A percentile compares a stretch with the other conserved stretches of the same genome.
Evolutionary conservation across 2,797 vertebrate species (phyloP).

Genomic region (Rhincodon typus): DNA sequence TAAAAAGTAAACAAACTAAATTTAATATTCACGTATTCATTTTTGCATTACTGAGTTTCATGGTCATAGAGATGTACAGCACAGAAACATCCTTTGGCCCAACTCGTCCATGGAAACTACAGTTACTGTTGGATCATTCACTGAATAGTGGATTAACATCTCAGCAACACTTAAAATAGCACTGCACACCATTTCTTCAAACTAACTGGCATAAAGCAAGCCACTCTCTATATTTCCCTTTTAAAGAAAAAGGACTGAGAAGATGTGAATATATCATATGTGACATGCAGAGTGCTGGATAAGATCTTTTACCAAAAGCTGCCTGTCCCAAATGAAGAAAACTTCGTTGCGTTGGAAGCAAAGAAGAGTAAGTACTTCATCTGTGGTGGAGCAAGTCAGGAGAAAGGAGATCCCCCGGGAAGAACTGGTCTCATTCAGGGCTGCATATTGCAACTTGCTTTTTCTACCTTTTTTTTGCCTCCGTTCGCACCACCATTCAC

Average conservation of each 20-base stretch:
- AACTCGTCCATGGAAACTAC: no score
- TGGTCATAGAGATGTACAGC: background rate
- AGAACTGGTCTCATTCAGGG: background rate
- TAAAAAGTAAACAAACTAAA: background rate
- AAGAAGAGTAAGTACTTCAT: background rate
- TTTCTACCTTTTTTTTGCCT: background rate
- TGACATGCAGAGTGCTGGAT: background rate
- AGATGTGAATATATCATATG: background rate
- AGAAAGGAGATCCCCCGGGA: background rate
- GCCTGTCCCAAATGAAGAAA: background rate
- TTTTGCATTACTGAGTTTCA: background rate
- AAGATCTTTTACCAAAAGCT: background rate
- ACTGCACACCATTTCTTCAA: background rate
- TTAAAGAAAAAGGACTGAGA: background rate
- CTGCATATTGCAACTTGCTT: background rate
- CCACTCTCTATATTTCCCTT: background rate
- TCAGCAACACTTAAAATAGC: background rate
- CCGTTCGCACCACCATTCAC: background rate
- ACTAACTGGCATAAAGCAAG: background rate
- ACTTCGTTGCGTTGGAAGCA: background rate
- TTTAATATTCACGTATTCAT: background rate
- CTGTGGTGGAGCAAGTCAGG: background rate
- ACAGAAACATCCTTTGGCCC: no score
- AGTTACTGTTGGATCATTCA: background rate
- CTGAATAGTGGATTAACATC: background rate